These are phyloP conservation scores for Heliothis subflexa DNA, from an alignment of 1,140 invertebrate genomes.

Conservation along the genomic window DNA sequence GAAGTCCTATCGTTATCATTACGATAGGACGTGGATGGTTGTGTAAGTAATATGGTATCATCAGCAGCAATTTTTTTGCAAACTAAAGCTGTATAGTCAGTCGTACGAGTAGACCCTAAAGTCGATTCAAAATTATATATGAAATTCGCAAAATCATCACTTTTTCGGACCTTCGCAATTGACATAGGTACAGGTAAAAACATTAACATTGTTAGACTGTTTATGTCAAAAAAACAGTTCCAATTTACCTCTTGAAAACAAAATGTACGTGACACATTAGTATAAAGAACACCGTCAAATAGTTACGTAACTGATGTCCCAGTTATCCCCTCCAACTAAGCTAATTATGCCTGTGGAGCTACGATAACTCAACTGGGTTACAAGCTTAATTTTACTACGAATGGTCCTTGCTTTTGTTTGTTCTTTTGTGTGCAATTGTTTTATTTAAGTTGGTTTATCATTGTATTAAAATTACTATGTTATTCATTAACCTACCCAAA, in stretches of 20 bases:
- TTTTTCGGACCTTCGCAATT: too few relatives aligned
- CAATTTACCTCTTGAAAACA: neutral
- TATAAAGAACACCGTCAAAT: slow-evolving; percentile 10
- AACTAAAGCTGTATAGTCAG: too few relatives aligned
- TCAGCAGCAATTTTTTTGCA: too few relatives aligned
- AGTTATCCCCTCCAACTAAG: slow-evolving; percentile 6
- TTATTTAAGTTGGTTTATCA: neutral
- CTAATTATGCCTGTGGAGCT: slow-evolving; percentile 10
- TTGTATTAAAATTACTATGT: neutral
- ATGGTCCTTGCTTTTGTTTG: neutral
- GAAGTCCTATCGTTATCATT: too few relatives aligned
- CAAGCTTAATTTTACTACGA: neutral
- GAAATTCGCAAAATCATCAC: too few relatives aligned
- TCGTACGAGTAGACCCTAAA: too few relatives aligned
- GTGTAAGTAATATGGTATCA: too few relatives aligned
- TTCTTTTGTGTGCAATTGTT: neutral
- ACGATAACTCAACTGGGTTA: slow-evolving; percentile 17
- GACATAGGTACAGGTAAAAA: too few relatives aligned
- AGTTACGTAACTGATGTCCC: slow-evolving; percentile 13
- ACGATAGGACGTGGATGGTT: too few relatives aligned
- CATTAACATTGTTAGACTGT: too few relatives aligned
- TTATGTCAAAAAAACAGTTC: neutral
- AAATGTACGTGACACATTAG: neutral
- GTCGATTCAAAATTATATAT: too few relatives aligned
- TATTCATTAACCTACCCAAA: too few relatives aligned